phyloP scores from a whole-genome alignment of 2,797 vertebrate genomes.

The Xerus rutilus region DNA sequence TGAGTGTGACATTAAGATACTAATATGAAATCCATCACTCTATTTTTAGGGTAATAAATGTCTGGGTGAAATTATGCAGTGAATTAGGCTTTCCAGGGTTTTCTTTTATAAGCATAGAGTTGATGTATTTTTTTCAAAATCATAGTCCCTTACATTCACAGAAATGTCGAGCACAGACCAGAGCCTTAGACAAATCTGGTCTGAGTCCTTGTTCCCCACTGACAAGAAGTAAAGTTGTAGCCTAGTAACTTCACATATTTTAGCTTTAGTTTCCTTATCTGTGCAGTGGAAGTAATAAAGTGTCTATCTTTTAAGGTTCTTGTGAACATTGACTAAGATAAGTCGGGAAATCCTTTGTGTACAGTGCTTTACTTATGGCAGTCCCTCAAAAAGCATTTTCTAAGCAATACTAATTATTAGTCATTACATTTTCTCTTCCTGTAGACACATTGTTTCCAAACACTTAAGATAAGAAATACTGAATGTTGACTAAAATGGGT shows the following conservation, averaged over 20 bases:
- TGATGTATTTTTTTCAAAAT: slow-evolving; percentile 2
- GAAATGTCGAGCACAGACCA: not conserved
- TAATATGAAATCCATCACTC: not conserved
- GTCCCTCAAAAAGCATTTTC: not conserved
- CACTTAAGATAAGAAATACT: not conserved
- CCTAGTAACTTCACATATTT: not conserved
- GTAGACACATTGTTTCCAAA: not conserved
- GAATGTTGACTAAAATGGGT: not conserved
- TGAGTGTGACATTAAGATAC: not conserved
- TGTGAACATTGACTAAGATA: not conserved
- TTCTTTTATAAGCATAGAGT: not conserved
- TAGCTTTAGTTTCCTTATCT: not conserved
- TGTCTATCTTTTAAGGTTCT: not conserved
- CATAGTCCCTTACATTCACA: not conserved
- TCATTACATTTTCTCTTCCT: not conserved
- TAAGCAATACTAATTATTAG: not conserved
- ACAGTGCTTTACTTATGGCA: not conserved
- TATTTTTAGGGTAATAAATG: not conserved
- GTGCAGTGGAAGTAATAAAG: not conserved
- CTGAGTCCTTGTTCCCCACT: not conserved
- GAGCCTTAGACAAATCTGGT: not conserved
- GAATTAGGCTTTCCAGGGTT: not conserved
- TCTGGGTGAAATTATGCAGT: not conserved
- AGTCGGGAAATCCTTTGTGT: not conserved
- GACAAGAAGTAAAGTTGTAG: not conserved